A percentile compares a stretch with the other conserved stretches of the same genome.
Conservation (phyloP, 2,888 invertebrate genomes). For the Gonocerus acuteangulatus region DNA sequence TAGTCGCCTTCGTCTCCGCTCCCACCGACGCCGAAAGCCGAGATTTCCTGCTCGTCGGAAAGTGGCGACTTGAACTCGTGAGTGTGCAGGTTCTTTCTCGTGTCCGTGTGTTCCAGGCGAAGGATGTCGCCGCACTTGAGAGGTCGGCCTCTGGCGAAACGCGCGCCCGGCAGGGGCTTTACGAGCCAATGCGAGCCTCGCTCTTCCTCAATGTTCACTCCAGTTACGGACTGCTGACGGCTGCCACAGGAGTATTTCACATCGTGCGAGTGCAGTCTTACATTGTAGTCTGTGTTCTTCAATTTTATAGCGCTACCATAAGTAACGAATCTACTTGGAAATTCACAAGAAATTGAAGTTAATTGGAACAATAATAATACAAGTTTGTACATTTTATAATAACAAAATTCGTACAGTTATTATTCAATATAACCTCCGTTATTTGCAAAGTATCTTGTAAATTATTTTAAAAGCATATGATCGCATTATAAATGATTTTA, state of each 20-base stretch:
- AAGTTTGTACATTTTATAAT: too few species aligned
- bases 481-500: too few species aligned
- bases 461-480: too few species aligned
- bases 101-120: conserved; percentile 78
- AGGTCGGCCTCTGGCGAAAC: conserved; percentile 72
- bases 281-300: conserved; percentile 70
- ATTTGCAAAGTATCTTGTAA: too few species aligned
- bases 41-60: conserved; percentile 56
- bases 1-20: conserved; percentile 87
- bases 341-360: not conserved
- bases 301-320: conserved; percentile 90
- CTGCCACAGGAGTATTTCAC: conserved; percentile 98
- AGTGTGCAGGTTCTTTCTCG: conserved; percentile 90
- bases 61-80: conserved; percentile 91
- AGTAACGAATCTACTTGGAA: conserved; percentile 55
- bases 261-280: conserved; percentile 92
- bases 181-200: conserved; percentile 91
- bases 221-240: conserved; percentile 96
- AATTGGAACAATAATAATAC: not conserved
- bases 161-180: conserved; percentile 59
- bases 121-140: conserved; percentile 81
- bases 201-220: conserved; percentile 81
- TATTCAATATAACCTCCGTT: too few species aligned
- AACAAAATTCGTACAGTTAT: too few species aligned
- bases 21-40: conserved; percentile 39